A percentile compares a stretch with the other conserved stretches of the same genome.
phyloP scores from a whole-genome alignment of 2,888 invertebrate genomes.

The Globia sparganii region DNA sequence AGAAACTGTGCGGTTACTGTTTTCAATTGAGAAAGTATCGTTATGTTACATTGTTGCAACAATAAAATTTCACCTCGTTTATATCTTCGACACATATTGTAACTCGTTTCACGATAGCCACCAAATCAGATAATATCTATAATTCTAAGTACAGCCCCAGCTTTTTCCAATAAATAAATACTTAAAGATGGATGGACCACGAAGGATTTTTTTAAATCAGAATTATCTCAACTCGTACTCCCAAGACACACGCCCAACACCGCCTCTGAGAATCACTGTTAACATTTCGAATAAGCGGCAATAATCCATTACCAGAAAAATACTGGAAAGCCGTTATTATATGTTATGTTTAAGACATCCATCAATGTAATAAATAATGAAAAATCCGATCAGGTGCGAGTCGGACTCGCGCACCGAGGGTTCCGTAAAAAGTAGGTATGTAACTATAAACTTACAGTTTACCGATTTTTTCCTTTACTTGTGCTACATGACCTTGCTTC shows the following conservation, averaged over 20 bases:
- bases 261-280: slow-evolving; percentile 13
- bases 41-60: slow-evolving; percentile 29
- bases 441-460: too few relatives aligned
- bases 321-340: not conserved
- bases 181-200: slow-evolving; percentile 11
- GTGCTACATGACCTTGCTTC: too few relatives aligned
- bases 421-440: too few relatives aligned
- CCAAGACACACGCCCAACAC: not conserved
- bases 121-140: not conserved
- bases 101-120: not conserved
- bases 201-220: slow-evolving; percentile 5
- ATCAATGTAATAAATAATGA: slow-evolving; percentile 7
- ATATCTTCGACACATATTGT: slow-evolving; percentile 18
- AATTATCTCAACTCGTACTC: slow-evolving; percentile 2
- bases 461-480: too few relatives aligned
- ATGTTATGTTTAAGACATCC: slow-evolving; percentile 14
- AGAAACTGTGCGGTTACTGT: slow-evolving; percentile 25
- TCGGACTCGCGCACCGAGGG: too few relatives aligned
- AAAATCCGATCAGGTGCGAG: too few relatives aligned
- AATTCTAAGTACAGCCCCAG: not conserved
- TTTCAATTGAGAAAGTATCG: slow-evolving; percentile 38
- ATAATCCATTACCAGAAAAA: slow-evolving; percentile 21
- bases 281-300: slow-evolving; percentile 1
- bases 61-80: slow-evolving; percentile 33
- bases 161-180: not conserved